Percentiles rank a stretch among this genome's conserved stretches.
Conservation (phyloP, 2,113 vertebrate genomes). For the Daubentonia madagascariensis region DNA sequence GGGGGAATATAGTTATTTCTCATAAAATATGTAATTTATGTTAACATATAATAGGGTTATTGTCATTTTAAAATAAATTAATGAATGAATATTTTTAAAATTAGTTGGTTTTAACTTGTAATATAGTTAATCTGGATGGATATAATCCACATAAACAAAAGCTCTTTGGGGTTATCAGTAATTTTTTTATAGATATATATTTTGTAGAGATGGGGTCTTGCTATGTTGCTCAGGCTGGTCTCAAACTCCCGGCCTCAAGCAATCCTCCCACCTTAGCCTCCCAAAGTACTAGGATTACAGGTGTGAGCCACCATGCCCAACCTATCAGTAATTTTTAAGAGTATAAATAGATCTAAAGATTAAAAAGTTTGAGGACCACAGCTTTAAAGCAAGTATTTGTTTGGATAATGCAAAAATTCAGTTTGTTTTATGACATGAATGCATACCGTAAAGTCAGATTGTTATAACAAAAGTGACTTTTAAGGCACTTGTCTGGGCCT, state of each 20-base stretch:
- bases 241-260: no score
- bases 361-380: background rate
- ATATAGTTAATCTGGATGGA: background rate
- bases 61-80: conserved; percentile 23
- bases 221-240: no score
- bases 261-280: no score
- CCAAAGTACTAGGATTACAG: no score
- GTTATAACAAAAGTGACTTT: background rate
- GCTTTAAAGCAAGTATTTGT: conserved; percentile 26
- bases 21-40: background rate
- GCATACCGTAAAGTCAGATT: background rate
- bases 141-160: background rate
- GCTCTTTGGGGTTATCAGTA: background rate
- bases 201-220: no score
- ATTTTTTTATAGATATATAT: background rate
- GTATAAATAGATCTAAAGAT: background rate
- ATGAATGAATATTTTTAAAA: background rate
- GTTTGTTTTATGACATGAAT: background rate
- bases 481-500: background rate
- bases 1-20: background rate
- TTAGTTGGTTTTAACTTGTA: background rate
- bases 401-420: background rate
- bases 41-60: background rate
- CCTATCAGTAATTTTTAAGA: background rate
- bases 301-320: no score